Evolutionary conservation across 2,888 invertebrate species (phyloP), one percentile per base, ranked within the genome.

Genomic region (Tuta absoluta): DNA sequence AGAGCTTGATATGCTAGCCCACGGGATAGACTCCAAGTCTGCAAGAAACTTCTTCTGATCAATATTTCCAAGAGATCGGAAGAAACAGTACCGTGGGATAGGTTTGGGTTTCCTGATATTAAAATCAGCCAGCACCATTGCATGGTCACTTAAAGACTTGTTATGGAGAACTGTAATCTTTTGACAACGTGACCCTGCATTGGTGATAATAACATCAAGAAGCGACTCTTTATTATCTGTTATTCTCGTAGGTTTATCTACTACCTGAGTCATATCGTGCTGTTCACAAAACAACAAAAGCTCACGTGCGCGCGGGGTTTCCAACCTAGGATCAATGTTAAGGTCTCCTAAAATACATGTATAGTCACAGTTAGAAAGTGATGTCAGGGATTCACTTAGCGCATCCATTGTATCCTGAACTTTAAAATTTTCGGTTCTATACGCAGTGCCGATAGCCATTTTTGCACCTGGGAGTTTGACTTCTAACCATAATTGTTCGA

Each of bases 401-500:
- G 67, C 65, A 3, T 72, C 69, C 0, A 72, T 41, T 4, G 71
- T 67, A 0, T 37, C 37, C 2, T 33, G 17, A 4, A 67, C 59
- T 8, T 41, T 56, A 7, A 69, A 63, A 7, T 49, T 21, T 53
- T 68, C 69, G 0, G 72, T 68, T 49, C 72, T 67, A 48, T 72
- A 70, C 3, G 66, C 69, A 0, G 71, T 69, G 8, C 72, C 71
- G 10, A 73, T 45, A 1, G 69, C 73, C n/a, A 70, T 33, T 8
- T 57, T 64, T 3, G 58, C 57, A 8, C 71, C 72, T 0, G 65
- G 65, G 33, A 71, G 28, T 1, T 24, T 37, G 8, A 73, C 49
- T 49, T 73, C 73, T 0, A 73, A 38, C 71, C 71, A 73, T 51
- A 73, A 49, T 62, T 73, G 73, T 56, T 71, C 73, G 11, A 71